These are phyloP conservation scores for Malurus alboscapulatus DNA, from an alignment of 2,113 vertebrate species.

Conservation along the genomic window DNA sequence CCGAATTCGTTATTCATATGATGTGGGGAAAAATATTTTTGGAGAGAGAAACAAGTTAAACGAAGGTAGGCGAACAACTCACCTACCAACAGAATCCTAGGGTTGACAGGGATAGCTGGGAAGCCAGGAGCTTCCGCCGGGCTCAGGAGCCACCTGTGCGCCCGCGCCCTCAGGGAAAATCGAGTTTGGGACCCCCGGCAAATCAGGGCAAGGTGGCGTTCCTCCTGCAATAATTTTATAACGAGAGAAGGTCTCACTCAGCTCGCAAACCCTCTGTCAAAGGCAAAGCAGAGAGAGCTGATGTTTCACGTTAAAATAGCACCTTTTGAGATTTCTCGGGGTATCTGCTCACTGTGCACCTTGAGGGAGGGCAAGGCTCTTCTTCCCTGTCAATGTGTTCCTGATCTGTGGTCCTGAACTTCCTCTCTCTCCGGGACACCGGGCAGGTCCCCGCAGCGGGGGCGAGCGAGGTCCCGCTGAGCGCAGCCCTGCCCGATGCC, in stretches of 20 bases:
- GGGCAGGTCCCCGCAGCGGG: neutral
- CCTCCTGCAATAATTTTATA: neutral
- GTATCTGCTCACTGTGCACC: neutral
- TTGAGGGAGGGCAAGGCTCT: neutral
- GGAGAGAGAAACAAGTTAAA: neutral
- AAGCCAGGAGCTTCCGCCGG: neutral
- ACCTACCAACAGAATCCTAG: neutral
- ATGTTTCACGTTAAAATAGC: neutral
- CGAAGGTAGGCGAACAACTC: neutral
- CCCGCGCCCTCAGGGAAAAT: neutral
- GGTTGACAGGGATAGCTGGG: neutral
- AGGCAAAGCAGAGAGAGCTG: neutral
- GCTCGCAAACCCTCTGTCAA: neutral
- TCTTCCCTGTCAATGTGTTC: fast-evolving
- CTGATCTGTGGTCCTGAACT: fast-evolving
- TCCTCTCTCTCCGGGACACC: too few species aligned
- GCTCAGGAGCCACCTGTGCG: neutral
- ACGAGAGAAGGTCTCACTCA: neutral
- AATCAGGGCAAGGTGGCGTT: neutral
- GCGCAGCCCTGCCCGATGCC: neutral
- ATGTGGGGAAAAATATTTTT: fast-evolving
- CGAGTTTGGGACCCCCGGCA: neutral
- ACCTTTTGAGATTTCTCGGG: neutral
- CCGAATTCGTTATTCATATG: neutral
- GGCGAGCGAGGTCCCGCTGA: neutral